A percentile compares a stretch with the other conserved stretches of the same genome.
Conservation (phyloP, 2,888 invertebrate species). For the Dicroscelio sp. region DNA sequence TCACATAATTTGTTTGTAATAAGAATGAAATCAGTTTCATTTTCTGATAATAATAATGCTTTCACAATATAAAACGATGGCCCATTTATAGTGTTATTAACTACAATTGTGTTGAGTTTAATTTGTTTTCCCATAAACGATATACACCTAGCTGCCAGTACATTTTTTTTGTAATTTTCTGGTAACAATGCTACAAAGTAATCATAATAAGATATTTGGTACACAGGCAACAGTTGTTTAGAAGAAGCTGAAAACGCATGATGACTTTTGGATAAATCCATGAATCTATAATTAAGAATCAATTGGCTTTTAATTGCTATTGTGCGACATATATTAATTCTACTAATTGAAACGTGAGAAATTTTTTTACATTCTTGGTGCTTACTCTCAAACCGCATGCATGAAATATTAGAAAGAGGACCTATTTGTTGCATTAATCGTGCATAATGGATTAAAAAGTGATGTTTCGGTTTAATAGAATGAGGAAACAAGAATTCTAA, state of each 20-base stretch:
- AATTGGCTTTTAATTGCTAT: slow-evolving; percentile 55
- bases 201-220: no score
- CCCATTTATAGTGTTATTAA: background rate
- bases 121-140: slow-evolving; percentile 26
- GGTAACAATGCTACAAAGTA: no score
- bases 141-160: background rate
- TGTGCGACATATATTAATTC: slow-evolving; percentile 58
- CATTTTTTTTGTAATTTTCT: no score
- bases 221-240: no score
- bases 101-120: background rate
- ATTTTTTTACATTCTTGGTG: slow-evolving; percentile 46
- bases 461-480: slow-evolving; percentile 73
- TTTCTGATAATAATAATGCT: background rate
- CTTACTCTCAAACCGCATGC: slow-evolving; percentile 61
- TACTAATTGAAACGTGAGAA: background rate
- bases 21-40: slow-evolving; percentile 31
- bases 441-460: slow-evolving; percentile 64
- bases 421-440: slow-evolving; percentile 45
- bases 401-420: slow-evolving; percentile 61
- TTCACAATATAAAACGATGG: slow-evolving; percentile 4
- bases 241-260: no score
- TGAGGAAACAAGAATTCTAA: no score
- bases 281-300: slow-evolving; percentile 49
- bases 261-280: no score
- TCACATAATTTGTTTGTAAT: slow-evolving; percentile 3